These are phyloP conservation scores for Miltochrista miniata DNA, from an alignment of 2,888 invertebrate species.

Conservation along the genomic window DNA sequence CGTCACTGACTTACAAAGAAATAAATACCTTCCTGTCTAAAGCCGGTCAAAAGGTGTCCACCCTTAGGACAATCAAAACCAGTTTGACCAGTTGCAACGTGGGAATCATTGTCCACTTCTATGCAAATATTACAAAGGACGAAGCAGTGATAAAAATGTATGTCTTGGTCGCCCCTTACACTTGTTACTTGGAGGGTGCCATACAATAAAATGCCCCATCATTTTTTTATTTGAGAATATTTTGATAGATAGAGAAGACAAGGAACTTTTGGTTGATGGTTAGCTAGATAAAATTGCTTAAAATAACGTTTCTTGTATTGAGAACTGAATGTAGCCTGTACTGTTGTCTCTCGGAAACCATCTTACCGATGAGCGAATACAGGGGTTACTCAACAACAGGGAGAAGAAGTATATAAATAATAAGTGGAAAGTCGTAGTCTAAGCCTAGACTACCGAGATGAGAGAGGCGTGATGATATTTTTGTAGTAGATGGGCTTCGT, in stretches of 20 bases:
- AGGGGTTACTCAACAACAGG: too few relatives aligned
- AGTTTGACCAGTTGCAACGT: slow-evolving; percentile 72
- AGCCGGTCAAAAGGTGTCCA: slow-evolving; percentile 56
- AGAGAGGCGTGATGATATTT: too few relatives aligned
- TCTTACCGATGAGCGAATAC: too few relatives aligned
- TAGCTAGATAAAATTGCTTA: slow-evolving; percentile 28
- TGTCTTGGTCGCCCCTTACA: slow-evolving; percentile 32
- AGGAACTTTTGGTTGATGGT: slow-evolving; percentile 13
- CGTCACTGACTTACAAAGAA: slow-evolving; percentile 47
- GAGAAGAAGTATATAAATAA: too few relatives aligned
- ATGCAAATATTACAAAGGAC: slow-evolving; percentile 32
- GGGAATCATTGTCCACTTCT: slow-evolving; percentile 70
- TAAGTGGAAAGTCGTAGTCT: too few relatives aligned
- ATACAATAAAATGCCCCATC: slow-evolving; percentile 21
- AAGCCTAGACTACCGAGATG: too few relatives aligned
- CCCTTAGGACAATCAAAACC: slow-evolving; percentile 57
- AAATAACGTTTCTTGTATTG: neutral
- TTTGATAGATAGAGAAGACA: too few relatives aligned
- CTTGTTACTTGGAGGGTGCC: slow-evolving; percentile 29
- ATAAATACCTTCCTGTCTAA: slow-evolving; percentile 24
- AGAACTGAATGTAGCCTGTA: too few relatives aligned
- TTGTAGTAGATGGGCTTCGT: too few relatives aligned
- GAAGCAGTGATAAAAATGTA: slow-evolving; percentile 27
- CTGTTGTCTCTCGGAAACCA: too few relatives aligned
- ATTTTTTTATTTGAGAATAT: neutral